Evolutionary conservation across 2,888 invertebrate genomes (phyloP), one percentile per base, ranked within the genome.

Genomic region (Callyntrura sp.): DNA sequence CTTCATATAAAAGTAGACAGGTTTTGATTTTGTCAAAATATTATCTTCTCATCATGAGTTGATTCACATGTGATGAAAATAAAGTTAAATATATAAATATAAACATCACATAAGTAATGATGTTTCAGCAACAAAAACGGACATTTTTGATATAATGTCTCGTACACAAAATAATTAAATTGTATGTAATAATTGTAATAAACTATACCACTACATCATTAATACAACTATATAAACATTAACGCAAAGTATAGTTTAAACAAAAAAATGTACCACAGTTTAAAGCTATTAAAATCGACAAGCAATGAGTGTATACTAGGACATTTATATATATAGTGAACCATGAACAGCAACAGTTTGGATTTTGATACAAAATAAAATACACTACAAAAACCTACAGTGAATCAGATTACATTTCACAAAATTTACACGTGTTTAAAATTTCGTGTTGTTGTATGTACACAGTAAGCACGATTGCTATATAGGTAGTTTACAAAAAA

Each of bases 211-310:
- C n/a, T n/a, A n/a, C n/a, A n/a, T n/a, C n/a, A n/a, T n/a, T n/a
- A n/a, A n/a, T n/a, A n/a, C n/a, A n/a, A n/a, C n/a, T n/a, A n/a
- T n/a, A n/a, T 60, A 28, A 45, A 45, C 45, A 4, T 4, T 25
- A 78, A 23, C 25, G 25, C 14, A 78, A 51, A 78, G 25, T 55
- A 35, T 20, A 79, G 28, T 28, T 17, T 82, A 81, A 17, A 81
- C 23, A 9, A 23, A 35, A 55, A 57, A 17, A 43, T 60, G 45
- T 79, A 79, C 35, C 82, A 62, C 23, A 62, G 82, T 45, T 88
- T 88, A 88, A 88, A 88, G 84, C 88, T 88, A 84, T 88, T 45
- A 20, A 82, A 88, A 51, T 68, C 83, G 88, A 88, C 88, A 88
- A 88, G 88, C 84, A 78, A 70, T 88, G 84, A 73, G 76, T 87